Base-by-base conservation (phyloP, 2,888 invertebrate genomes). In the Resseliella maxima region DNA sequence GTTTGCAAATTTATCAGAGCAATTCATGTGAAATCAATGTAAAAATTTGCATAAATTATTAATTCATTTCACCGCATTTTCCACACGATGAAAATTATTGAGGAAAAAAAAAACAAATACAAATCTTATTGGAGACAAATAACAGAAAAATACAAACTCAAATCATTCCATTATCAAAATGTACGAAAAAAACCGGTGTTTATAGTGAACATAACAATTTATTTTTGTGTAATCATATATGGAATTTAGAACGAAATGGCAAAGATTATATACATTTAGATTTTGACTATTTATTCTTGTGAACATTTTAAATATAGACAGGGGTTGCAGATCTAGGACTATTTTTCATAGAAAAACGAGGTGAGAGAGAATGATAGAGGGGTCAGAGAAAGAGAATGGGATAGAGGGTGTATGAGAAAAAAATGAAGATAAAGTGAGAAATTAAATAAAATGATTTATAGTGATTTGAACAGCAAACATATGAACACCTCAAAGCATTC, bases 211-310 rank as follows among this genome's bases (percentile, higher is more conserved):
- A 72, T 72, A n/a, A n/a, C 31, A 35, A 72, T 31, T 12, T 72
- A 12, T 15, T 72, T 72, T 72, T 72, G 72, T 72, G 72, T 72
- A 72, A 31, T 15, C 18, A 72, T 72, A 12, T 72, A 72, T 72
- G 72, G 72, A 10, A 72, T 72, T 35, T 72, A 72, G 15, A 24
- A 24, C 21, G 31, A 27, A 2, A 50, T 12, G 72, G 15, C 15
- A n/a, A 72, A 1, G 31, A 72, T 50, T 15, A 72, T 72, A 72
- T 72, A 72, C 1, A 15, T 21, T n/a, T 72, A 72, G 72, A 72
- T 72, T 72, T 72, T 72, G 72, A 72, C 15, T 31, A 31, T 21
- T 72, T 72, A 72, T 72, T 72, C 72, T 72, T 72, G 72, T 72
- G 72, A 72, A 72, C 72, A 72, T 72, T 72, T 72, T 59, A 27